These are phyloP conservation scores for Ammospiza caudacuta DNA, from an alignment of 2,113 vertebrate genomes.

Conservation along the genomic window DNA sequence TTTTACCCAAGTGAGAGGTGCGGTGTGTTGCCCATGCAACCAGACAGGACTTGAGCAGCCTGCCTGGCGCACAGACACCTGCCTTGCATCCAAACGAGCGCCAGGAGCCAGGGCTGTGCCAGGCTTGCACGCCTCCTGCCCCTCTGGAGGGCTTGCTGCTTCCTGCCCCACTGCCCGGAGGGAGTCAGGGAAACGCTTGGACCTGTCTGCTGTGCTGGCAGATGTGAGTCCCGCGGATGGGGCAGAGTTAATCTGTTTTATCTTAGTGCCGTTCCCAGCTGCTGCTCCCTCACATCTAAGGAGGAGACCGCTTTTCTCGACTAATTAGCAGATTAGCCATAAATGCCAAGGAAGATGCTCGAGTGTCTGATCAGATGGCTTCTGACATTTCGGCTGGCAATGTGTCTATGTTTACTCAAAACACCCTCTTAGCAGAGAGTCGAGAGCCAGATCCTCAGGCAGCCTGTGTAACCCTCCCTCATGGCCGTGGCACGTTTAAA, in stretches of 20 bases:
- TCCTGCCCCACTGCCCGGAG: rapidly evolving
- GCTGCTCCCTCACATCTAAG: neutral
- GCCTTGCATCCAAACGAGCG: neutral
- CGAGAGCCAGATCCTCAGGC: neutral
- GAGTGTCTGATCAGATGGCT: neutral
- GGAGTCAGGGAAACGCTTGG: rapidly evolving
- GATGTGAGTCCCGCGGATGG: neutral
- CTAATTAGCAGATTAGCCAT: neutral
- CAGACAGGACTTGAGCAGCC: neutral
- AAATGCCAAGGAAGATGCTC: neutral
- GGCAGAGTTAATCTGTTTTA: neutral
- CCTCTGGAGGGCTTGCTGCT: rapidly evolving
- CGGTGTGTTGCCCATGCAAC: rapidly evolving
- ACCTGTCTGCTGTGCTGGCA: no score
- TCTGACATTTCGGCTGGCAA: neutral
- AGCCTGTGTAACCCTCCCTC: neutral
- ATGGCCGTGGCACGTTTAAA: rapidly evolving
- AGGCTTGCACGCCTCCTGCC: neutral
- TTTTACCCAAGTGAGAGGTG: neutral
- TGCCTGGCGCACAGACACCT: neutral
- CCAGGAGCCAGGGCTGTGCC: rapidly evolving
- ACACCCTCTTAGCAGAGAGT: neutral
- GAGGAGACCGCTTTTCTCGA: neutral
- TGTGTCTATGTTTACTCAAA: neutral
- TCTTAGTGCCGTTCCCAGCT: neutral